Conservation (phyloP, 2,888 invertebrate genomes). For the Sepiola atlantica region DNA sequence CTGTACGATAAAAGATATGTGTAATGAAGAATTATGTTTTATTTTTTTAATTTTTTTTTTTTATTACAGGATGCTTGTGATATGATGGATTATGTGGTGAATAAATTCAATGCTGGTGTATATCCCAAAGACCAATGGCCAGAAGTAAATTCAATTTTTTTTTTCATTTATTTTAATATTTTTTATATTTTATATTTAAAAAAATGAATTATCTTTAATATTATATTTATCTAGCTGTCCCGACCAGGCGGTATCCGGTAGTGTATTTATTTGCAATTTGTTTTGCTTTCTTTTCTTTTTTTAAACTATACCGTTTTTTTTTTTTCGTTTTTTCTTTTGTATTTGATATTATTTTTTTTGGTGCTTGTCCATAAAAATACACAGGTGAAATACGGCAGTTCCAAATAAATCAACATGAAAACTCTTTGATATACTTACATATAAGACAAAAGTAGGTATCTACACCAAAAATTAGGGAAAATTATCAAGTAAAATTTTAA, state of each 20-base stretch:
- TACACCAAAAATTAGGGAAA: too few species aligned
- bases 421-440: too few species aligned
- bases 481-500: too few species aligned
- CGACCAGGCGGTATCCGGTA: too few species aligned
- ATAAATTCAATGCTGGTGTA: constrained; percentile 49
- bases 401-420: too few species aligned
- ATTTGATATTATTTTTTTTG: too few species aligned
- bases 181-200: neutral
- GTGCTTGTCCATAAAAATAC: too few species aligned
- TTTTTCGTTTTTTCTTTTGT: too few species aligned
- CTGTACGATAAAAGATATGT: neutral
- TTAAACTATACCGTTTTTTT: neutral
- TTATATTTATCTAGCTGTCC: too few species aligned
- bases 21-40: neutral
- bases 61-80: constrained; percentile 52
- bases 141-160: constrained; percentile 47
- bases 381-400: too few species aligned
- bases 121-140: constrained; percentile 51
- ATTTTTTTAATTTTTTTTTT: neutral
- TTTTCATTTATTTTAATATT: neutral
- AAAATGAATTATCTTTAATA: neutral
- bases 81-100: constrained; percentile 50
- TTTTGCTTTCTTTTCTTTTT: neutral
- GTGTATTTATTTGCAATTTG: too few species aligned
- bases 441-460: too few species aligned